A percentile compares a stretch with the other conserved stretches of the same genome.
These are phyloP conservation scores for Acleris emargana DNA, from an alignment of 2,888 invertebrate species.

Conservation along the genomic window DNA sequence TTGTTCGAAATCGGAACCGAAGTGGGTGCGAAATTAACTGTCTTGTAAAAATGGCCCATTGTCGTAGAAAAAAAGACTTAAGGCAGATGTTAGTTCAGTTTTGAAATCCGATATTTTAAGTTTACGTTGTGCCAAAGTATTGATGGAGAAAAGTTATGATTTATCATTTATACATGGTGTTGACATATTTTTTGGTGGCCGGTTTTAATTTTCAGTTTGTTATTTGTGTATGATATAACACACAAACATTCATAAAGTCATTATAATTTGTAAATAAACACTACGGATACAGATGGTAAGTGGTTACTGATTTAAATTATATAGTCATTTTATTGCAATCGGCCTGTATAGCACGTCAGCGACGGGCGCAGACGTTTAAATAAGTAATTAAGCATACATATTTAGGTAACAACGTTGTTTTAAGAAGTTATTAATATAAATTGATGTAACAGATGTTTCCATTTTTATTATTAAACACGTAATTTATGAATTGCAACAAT, in stretches of 20 bases:
- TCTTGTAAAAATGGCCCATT: conserved; percentile 2
- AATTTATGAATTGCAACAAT: conserved; percentile 12
- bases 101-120: conserved; percentile 11
- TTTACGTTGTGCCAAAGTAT: not conserved
- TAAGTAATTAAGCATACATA: not conserved
- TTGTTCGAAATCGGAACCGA: conserved; percentile 9
- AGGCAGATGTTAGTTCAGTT: conserved; percentile 7
- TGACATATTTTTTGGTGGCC: not conserved
- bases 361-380: too few species aligned
- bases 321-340: too few species aligned
- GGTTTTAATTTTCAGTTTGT: not conserved
- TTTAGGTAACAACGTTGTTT: not conserved
- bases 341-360: too few species aligned
- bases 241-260: too few species aligned
- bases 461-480: conserved; percentile 2
- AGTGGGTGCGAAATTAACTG: conserved; percentile 15
- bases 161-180: not conserved
- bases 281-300: too few species aligned
- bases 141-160: not conserved
- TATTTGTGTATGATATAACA: not conserved
- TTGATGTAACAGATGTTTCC: not conserved
- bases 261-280: too few species aligned
- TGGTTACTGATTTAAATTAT: too few species aligned
- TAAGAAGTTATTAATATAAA: not conserved
- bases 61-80: conserved; percentile 1